phyloP scores from a whole-genome alignment of 2,888 invertebrate genomes.

The Thumatha senex region DNA sequence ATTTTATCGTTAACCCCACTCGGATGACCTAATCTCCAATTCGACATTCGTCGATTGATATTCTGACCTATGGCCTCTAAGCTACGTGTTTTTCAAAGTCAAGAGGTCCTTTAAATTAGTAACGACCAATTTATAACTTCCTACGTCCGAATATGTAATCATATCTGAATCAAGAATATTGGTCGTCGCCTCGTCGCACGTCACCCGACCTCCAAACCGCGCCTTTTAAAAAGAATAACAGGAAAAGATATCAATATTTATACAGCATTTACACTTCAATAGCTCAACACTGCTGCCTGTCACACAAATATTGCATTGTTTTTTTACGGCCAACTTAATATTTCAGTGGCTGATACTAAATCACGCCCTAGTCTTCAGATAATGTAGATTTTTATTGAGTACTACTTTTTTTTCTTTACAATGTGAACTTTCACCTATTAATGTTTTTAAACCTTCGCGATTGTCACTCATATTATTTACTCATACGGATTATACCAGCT shows the following conservation, averaged over 20 bases:
- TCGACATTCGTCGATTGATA: too few species aligned
- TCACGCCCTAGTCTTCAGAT: too few species aligned
- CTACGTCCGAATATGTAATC: background rate
- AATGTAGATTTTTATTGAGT: too few species aligned
- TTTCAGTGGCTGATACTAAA: too few species aligned
- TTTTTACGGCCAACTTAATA: background rate
- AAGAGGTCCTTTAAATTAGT: too few species aligned
- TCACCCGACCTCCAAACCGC: background rate
- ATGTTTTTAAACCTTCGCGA: too few species aligned
- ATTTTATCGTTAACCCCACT: too few species aligned
- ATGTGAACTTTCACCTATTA: too few species aligned
- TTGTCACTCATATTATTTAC: too few species aligned
- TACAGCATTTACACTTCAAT: background rate
- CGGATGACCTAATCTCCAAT: too few species aligned
- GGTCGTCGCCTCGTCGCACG: background rate
- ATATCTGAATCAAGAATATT: background rate
- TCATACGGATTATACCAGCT: too few species aligned
- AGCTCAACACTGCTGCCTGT: background rate
- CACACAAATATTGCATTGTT: background rate
- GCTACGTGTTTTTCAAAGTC: background rate
- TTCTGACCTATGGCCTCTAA: background rate
- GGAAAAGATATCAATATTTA: conserved; percentile 1
- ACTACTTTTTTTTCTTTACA: too few species aligned
- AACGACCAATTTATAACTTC: background rate
- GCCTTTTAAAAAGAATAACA: background rate